These are phyloP conservation scores for Psittacula echo DNA, from an alignment of 2,797 vertebrate species.

Conservation along the genomic window DNA sequence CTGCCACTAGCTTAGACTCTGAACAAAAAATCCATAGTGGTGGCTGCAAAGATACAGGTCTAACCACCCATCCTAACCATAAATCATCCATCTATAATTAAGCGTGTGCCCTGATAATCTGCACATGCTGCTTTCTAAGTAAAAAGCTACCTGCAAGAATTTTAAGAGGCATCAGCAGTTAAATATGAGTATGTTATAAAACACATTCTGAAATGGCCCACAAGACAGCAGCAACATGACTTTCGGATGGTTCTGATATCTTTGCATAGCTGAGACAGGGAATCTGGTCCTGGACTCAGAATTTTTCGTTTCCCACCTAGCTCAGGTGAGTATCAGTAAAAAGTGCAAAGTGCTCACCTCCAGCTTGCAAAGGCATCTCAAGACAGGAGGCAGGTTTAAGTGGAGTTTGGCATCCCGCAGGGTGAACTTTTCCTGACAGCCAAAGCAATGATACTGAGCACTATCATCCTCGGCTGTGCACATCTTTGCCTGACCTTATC, in stretches of 20 bases:
- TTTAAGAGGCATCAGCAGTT: neutral
- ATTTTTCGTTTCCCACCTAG: neutral
- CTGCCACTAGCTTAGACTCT: neutral
- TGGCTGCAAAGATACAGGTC: neutral
- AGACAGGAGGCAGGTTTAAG: slow-evolving; percentile 33
- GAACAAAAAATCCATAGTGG: neutral
- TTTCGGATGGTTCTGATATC: neutral
- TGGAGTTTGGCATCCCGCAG: neutral
- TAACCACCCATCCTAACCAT: neutral
- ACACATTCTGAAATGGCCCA: neutral
- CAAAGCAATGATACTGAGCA: slow-evolving; percentile 36
- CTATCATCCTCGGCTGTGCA: slow-evolving; percentile 22
- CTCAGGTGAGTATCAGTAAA: neutral
- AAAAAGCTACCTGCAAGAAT: neutral
- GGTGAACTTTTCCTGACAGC: slow-evolving; percentile 38
- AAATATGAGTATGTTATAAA: neutral
- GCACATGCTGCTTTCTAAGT: neutral
- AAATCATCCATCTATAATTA: neutral
- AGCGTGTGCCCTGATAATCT: neutral
- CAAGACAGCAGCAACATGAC: neutral
- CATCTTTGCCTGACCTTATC: slow-evolving; percentile 68
- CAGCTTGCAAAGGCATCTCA: neutral
- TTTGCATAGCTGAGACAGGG: neutral
- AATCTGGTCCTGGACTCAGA: neutral
- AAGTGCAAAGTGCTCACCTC: neutral